Evolutionary conservation across 2,797 vertebrate genomes (phyloP).

Genomic region (Sebastes nivosus): DNA sequence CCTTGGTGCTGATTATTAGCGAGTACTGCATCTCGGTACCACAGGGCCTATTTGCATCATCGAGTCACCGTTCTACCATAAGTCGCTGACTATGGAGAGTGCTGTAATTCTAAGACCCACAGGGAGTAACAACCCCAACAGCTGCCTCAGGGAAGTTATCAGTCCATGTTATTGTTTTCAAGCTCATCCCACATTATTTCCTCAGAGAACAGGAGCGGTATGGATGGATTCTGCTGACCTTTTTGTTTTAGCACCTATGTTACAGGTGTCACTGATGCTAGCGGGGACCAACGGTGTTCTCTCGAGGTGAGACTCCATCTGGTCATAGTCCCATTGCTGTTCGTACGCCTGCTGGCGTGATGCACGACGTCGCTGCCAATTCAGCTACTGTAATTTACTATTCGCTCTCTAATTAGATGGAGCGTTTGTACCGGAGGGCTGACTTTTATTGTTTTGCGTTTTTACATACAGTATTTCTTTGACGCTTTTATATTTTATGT

Average conservation of each 20-base stretch:
- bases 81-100: conserved; percentile 62
- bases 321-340: conserved; percentile 26
- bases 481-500: not conserved
- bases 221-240: conserved; percentile 65
- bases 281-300: conserved; percentile 20
- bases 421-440: conserved; percentile 26
- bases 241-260: conserved; percentile 51
- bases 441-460: not conserved
- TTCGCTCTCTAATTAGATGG: conserved; percentile 29
- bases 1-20: conserved; percentile 62
- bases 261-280: conserved; percentile 56
- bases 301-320: conserved; percentile 37
- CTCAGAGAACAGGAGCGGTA: conserved; percentile 48
- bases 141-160: conserved; percentile 68
- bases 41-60: conserved; percentile 60
- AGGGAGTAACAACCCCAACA: conserved; percentile 58
- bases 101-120: conserved; percentile 57
- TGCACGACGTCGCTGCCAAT: conserved; percentile 12
- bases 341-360: conserved; percentile 22
- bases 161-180: conserved; percentile 74
- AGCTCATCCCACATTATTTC: conserved; percentile 65
- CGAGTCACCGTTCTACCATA: conserved; percentile 35
- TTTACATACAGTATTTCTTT: not conserved
- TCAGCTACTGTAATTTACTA: conserved; percentile 25
- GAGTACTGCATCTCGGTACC: conserved; percentile 45